A percentile compares a stretch with the other conserved stretches of the same genome.
phyloP scores from a whole-genome alignment of 2,113 vertebrate genomes.

The Psammodynastes pulverulentus region DNA sequence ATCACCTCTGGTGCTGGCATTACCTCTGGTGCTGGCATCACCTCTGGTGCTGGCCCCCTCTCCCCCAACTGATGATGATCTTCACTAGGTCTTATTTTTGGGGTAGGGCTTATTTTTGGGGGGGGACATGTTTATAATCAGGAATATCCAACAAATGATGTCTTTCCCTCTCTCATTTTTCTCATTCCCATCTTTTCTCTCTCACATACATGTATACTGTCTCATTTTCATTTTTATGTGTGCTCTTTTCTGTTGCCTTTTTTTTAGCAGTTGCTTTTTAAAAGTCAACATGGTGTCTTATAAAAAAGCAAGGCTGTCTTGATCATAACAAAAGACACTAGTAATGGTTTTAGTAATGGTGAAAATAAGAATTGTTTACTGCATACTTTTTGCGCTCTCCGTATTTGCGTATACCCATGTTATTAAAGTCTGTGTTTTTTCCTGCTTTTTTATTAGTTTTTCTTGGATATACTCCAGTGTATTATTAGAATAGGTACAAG shows the following conservation, averaged over 20 bases:
- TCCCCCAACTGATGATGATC: too few relatives aligned
- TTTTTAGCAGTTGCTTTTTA: neutral
- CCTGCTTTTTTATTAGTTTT: conserved; percentile 56
- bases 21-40: too few relatives aligned
- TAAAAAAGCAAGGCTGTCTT: neutral
- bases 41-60: too few relatives aligned
- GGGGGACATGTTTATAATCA: neutral
- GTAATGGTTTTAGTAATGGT: neutral
- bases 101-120: too few relatives aligned
- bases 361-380: neutral
- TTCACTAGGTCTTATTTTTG: too few relatives aligned
- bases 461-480: conserved; percentile 45
- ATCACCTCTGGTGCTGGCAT: too few relatives aligned
- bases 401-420: conserved; percentile 24
- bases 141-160: neutral
- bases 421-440: conserved; percentile 36
- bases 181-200: too few relatives aligned
- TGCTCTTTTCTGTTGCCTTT: neutral
- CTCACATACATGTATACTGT: too few relatives aligned
- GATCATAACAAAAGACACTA: neutral
- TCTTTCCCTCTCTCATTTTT: neutral
- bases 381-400: neutral
- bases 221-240: too few relatives aligned
- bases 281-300: neutral
- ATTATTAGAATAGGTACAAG: conserved; percentile 16